These are phyloP conservation scores for Chloroceryle inda DNA, from an alignment of 2,797 vertebrate genomes.

Conservation along the genomic window DNA sequence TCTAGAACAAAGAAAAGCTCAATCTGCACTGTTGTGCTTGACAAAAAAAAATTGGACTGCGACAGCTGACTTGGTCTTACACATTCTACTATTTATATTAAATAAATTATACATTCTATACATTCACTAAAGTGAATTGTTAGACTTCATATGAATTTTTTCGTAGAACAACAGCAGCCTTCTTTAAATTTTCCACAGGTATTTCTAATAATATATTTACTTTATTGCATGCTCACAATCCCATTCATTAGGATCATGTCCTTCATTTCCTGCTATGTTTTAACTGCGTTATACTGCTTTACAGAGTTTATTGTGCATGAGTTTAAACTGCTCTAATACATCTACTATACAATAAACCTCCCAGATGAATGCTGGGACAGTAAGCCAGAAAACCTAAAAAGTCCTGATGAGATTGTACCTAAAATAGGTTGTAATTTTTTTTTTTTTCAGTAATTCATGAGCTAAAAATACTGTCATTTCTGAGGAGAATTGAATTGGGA, in stretches of 20 bases:
- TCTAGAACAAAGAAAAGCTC: not conserved
- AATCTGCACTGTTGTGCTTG: not conserved
- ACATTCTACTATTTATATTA: slow-evolving; percentile 4
- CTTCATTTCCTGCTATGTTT: not conserved
- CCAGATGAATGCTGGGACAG: not conserved
- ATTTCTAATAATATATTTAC: slow-evolving; percentile 44
- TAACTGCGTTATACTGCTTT: not conserved
- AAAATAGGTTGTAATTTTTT: not conserved
- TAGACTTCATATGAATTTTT: slow-evolving; percentile 47
- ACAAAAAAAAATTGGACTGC: not conserved
- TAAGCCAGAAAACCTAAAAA: not conserved
- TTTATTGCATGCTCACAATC: not conserved
- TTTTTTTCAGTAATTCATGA: not conserved
- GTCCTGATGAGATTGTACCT: not conserved
- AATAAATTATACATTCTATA: not conserved
- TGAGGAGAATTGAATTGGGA: not conserved
- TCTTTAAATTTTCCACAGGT: slow-evolving; percentile 37
- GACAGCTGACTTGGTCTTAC: not conserved
- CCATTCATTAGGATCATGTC: not conserved
- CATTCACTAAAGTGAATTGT: not conserved
- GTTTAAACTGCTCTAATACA: not conserved
- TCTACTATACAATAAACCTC: not conserved
- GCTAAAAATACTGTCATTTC: not conserved
- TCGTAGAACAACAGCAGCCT: slow-evolving; percentile 33
- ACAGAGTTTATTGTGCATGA: not conserved